A percentile compares a stretch with the other conserved stretches of the same genome.
phyloP scores from a whole-genome alignment of 1,140 invertebrate genomes.

The Euglossa dilemma region DNA sequence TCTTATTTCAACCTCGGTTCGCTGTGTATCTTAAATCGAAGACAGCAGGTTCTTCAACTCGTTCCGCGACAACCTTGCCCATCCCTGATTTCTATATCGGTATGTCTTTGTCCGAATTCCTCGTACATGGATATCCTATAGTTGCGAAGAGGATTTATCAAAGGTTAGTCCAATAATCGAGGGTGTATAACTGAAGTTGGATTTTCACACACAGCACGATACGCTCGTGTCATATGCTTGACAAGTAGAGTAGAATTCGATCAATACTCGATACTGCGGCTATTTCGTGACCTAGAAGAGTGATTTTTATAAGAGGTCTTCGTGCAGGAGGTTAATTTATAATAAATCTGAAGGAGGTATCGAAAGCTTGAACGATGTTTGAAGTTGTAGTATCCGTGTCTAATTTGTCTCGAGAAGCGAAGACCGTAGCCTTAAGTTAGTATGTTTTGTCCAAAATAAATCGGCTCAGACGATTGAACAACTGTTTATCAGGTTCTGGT shows the following conservation, averaged over 20 bases:
- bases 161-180: not conserved
- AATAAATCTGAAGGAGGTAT: too few relatives aligned
- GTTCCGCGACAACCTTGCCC: not conserved
- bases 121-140: not conserved
- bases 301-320: not conserved
- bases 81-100: not conserved
- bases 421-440: too few relatives aligned
- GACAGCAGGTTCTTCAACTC: too few relatives aligned
- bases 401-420: not conserved
- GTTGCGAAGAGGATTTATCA: not conserved
- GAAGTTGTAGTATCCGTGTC: not conserved
- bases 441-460: too few relatives aligned
- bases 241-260: conserved; percentile 9
- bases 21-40: not conserved
- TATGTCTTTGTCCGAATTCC: not conserved
- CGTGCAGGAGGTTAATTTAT: not conserved
- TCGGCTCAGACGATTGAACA: too few relatives aligned
- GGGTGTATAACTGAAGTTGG: too few relatives aligned
- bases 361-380: not conserved
- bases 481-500: too few relatives aligned
- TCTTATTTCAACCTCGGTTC: not conserved
- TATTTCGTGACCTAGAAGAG: not conserved
- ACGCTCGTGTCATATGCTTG: not conserved
- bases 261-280: not conserved
- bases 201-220: not conserved